phyloP scores from a whole-genome alignment of 1,140 invertebrate species.

The Cydia pomonella region DNA sequence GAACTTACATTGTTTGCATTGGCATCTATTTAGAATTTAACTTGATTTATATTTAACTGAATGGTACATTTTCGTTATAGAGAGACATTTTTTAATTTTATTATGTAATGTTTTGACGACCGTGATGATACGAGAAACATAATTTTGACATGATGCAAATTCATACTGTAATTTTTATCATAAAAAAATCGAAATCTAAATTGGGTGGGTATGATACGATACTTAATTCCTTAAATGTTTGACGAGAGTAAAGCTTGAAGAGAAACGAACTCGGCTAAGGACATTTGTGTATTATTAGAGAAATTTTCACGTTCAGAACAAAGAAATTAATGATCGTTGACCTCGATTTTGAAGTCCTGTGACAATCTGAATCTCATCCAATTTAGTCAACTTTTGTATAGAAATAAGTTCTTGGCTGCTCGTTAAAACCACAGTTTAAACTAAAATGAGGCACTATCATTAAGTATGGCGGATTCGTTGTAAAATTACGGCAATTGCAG shows the following conservation, averaged over 20 bases:
- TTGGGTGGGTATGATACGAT: too few relatives aligned
- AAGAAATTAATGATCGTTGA: background rate
- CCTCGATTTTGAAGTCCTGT: background rate
- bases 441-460: background rate
- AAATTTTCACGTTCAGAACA: slow-evolving; percentile 1
- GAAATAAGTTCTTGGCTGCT: background rate
- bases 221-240: too few relatives aligned
- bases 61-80: too few relatives aligned
- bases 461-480: background rate
- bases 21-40: too few relatives aligned
- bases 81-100: too few relatives aligned
- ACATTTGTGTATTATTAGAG: slow-evolving; percentile 16
- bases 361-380: background rate
- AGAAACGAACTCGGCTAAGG: background rate
- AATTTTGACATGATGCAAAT: too few relatives aligned
- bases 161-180: too few relatives aligned
- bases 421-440: background rate
- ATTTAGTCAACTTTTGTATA: background rate
- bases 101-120: too few relatives aligned
- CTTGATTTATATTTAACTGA: too few relatives aligned
- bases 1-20: too few relatives aligned
- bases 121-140: too few relatives aligned
- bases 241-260: background rate
- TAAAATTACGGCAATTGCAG: background rate
- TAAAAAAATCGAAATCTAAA: too few relatives aligned